Base-by-base conservation (phyloP, 2,113 vertebrate species). In the Scalopus aquaticus region DNA sequence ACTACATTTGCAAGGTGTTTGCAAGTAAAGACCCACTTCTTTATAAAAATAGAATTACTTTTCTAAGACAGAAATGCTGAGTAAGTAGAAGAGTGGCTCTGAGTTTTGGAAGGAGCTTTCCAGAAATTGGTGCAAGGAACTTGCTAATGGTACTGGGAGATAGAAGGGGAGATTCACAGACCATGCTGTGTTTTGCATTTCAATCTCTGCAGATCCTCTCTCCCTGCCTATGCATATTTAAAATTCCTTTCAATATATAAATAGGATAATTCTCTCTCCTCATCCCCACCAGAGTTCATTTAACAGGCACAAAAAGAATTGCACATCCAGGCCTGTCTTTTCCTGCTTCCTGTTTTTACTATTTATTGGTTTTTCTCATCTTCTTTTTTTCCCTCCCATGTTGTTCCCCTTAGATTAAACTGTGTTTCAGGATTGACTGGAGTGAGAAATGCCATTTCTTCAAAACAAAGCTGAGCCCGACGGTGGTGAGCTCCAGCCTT, bases 241-340 rank as follows among this genome's bases (percentile, higher is more conserved):
- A 98, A 97, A 97, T 97, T 97, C 26, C 87, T 97, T 98, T 97
- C 92, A 95, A 94, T 97, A 95, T 93, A 96, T 97, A 95, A 80
- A 90, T 97, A 97, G 95, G 80, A 94, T 96, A 28, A 13, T 93
- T 97, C 72, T 96, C 85, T 95, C 39, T 96, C 73, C 62, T 97
- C 97, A 67, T 83, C 49, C 70, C 87, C 88, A 56, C 97, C 95
- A 97, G 96, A 97, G 94, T 95, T 98, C 84, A 83, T 94, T 98
- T 97, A 98, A 96, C 35, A 89, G 92, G 76, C 84, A 56, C 96
- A 97, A 92, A 83, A 97, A 91, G 97, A 92, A 96, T 86, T 92
- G 93, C 1, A 4, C 96, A 96, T 49, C 90, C 58, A 30, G 56
- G 69, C 49, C 89, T 97, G 96, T 80, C 84, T 93, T 97, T 97